phyloP scores from a whole-genome alignment of 2,888 invertebrate genomes.

The Allacma fusca region DNA sequence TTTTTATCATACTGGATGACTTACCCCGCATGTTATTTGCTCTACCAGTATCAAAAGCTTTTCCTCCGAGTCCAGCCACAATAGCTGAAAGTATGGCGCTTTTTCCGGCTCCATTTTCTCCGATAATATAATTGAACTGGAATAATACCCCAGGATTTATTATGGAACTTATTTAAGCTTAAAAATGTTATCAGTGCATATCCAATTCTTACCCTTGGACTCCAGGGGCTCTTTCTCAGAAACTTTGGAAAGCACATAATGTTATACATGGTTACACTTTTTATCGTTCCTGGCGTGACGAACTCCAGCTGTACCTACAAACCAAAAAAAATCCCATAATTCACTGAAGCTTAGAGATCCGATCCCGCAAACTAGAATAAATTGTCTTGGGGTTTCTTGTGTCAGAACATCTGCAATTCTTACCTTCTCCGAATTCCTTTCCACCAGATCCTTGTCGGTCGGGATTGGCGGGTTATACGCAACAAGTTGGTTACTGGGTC shows the following conservation, averaged over 20 bases:
- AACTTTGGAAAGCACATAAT: slow-evolving; percentile 32
- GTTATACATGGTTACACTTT: slow-evolving; percentile 28
- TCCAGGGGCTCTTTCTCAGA: not conserved
- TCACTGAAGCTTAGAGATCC: too few relatives aligned
- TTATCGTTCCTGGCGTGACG: slow-evolving; percentile 30
- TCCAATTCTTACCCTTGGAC: slow-evolving; percentile 15
- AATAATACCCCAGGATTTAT: not conserved
- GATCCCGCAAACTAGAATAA: too few relatives aligned
- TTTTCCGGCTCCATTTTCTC: slow-evolving; percentile 48
- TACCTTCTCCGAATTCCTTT: not conserved
- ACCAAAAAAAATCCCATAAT: not conserved
- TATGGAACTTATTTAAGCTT: too few relatives aligned
- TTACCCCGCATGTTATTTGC: slow-evolving; percentile 27
- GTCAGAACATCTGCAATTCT: too few relatives aligned
- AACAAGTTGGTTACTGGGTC: not conserved
- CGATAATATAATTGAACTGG: slow-evolving; percentile 45
- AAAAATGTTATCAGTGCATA: not conserved
- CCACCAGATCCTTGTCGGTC: not conserved
- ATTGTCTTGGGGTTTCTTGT: too few relatives aligned
- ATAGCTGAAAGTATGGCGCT: slow-evolving; percentile 44
- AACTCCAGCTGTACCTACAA: not conserved
- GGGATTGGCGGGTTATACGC: not conserved
- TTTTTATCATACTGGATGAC: too few relatives aligned
- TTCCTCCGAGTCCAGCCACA: slow-evolving; percentile 43
- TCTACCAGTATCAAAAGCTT: slow-evolving; percentile 35